Percentiles rank a stretch among this genome's conserved stretches.
Evolutionary conservation across 1,140 invertebrate species (phyloP).

Genomic region (Hetaerina americana): DNA sequence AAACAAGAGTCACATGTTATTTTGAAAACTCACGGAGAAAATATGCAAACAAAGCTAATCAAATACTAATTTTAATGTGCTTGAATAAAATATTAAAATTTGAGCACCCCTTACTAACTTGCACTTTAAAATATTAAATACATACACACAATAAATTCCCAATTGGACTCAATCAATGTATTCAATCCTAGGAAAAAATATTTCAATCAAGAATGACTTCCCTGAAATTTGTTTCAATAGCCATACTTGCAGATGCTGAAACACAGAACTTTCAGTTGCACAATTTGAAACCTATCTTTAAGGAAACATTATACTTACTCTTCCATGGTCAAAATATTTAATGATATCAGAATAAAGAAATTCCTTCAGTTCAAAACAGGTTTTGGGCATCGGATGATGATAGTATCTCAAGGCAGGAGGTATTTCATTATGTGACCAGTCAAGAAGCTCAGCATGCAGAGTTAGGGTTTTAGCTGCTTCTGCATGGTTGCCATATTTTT

Average conservation of each 20-base stretch:
- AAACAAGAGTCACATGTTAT: no score
- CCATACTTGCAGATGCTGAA: no score
- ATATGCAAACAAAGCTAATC: no score
- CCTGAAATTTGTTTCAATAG: not conserved
- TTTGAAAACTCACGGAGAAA: no score
- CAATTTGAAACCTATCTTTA: no score
- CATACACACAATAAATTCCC: not conserved
- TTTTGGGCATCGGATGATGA: not conserved
- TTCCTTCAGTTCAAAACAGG: not conserved
- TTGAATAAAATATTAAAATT: no score
- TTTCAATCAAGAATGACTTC: not conserved
- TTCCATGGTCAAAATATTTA: not conserved
- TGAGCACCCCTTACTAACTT: no score
- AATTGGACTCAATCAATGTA: not conserved
- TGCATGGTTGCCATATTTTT: not conserved
- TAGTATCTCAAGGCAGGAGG: not conserved
- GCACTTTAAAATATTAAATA: no score
- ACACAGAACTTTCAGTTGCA: no score
- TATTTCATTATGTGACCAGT: not conserved
- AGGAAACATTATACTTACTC: not conserved
- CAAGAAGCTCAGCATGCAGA: not conserved
- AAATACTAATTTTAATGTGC: no score
- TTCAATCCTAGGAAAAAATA: not conserved
- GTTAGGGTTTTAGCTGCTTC: not conserved
- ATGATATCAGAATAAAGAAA: not conserved